A percentile compares a stretch with the other conserved stretches of the same genome.
phyloP scores from a whole-genome alignment of 2,113 vertebrate genomes.

The Pelvicachromis taeniatus region DNA sequence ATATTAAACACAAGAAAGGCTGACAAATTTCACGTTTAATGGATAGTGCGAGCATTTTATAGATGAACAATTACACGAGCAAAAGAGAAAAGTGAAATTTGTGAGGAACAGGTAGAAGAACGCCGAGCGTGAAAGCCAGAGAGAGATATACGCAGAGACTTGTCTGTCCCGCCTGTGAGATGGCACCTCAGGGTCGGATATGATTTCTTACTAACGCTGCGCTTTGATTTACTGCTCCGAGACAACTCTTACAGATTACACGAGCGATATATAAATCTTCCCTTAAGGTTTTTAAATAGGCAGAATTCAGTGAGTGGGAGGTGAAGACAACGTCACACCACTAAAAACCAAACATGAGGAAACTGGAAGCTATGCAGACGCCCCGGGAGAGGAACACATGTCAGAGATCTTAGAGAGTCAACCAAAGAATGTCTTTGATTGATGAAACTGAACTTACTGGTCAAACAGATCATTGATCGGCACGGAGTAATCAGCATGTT shows the following conservation, averaged over 20 bases:
- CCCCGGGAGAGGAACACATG: conserved; percentile 8
- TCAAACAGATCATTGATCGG: not conserved
- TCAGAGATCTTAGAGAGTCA: not conserved
- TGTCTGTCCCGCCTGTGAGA: conserved; percentile 36
- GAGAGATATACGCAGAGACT: conserved; percentile 34
- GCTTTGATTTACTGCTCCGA: conserved; percentile 29
- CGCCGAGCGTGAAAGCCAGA: not conserved
- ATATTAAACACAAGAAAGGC: not conserved
- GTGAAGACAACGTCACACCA: conserved; percentile 7
- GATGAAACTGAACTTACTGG: not conserved
- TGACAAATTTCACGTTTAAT: not conserved
- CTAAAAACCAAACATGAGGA: conserved; percentile 31
- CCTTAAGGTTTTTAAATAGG: not conserved
- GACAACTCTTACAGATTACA: conserved; percentile 41
- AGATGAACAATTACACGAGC: not conserved
- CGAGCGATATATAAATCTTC: conserved; percentile 2
- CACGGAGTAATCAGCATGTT: not conserved
- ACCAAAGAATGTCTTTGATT: not conserved
- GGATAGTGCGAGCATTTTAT: not conserved
- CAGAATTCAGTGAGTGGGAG: not conserved
- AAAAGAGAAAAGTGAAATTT: not conserved
- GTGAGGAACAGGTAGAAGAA: not conserved
- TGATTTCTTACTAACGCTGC: conserved; percentile 13
- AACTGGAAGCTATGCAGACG: not conserved
- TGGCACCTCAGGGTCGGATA: conserved; percentile 55